Evolutionary conservation across 2,113 vertebrate species (phyloP), one percentile per base, ranked within the genome.

Genomic region (Anguilla japonica): DNA sequence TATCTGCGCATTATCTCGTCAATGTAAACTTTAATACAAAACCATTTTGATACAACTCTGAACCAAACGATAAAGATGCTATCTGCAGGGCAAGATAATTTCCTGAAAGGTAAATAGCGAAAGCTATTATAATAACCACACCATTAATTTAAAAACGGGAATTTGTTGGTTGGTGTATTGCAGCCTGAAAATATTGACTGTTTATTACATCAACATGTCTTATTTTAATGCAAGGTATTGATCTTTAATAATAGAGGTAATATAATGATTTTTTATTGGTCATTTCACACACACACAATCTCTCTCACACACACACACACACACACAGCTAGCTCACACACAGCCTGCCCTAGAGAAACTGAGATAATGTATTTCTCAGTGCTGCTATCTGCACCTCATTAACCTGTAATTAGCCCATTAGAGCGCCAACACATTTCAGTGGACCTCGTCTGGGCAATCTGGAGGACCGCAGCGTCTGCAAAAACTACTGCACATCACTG

Each of bases 401-500:
- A 53, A 85, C 84, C 84, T 79, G 84, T 29, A 71, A 56, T 79
- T 50, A 83, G 20, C 71, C n/a, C 46, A 50, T 41, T 79, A 50
- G 41, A 78, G 67, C 67, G 26, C 43, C 84, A 79, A n/a, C 41
- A 79, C 41, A 79, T 29, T 53, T 71, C 14, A 34, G 84, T 41
- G 75, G 84, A 79, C 46, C 43, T 53, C 5, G 5, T 22, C 29
- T 26, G 1, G 3, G 80, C 18, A 46, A 46, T 81, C 40, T 46
- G 40, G 40, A 29, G 18, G 39, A 85, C 41, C 41, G 41, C 29
- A 78, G 16, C 34, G 8, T 18, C 67, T 16, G 7, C 67, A 79
- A 71, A 46, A 41, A 78, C n/a, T 5, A 75, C n/a, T 22, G 41
- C 8, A 15, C 29, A 71, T 26, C 67, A 71, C 20, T 39, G 0